Conservation (phyloP, 1,140 invertebrate species). For the Diploscapter pachys region DNA sequence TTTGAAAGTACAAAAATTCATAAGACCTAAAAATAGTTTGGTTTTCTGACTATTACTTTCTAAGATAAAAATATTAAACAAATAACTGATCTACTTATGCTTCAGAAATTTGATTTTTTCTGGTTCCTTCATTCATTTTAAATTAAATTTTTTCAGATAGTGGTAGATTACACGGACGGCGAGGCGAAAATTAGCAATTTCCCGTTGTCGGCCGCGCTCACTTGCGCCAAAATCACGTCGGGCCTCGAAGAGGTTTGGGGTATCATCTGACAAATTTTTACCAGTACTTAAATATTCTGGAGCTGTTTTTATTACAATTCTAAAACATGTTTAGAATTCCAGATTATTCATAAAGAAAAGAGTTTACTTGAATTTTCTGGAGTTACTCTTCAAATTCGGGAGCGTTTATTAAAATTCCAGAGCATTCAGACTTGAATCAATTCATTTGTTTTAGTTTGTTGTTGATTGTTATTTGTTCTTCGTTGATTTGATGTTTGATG, state of each 20-base stretch:
- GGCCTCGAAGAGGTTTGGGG: slow-evolving; percentile 96
- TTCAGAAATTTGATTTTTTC: neutral
- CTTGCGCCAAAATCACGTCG: slow-evolving; percentile 90
- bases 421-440: too few species aligned
- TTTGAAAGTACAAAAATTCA: neutral
- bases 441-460: too few species aligned
- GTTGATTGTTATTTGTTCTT: too few species aligned
- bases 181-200: slow-evolving; percentile 88
- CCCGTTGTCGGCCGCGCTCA: slow-evolving; percentile 88
- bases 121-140: neutral
- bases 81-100: neutral
- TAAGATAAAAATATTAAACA: neutral
- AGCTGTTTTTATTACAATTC: too few species aligned
- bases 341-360: too few species aligned
- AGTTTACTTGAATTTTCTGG: too few species aligned
- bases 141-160: slow-evolving; percentile 65
- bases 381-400: too few species aligned
- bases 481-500: too few species aligned
- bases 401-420: too few species aligned
- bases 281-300: too few species aligned
- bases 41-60: neutral
- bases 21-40: neutral
- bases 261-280: slow-evolving; percentile 61
- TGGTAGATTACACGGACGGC: slow-evolving; percentile 85
- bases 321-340: too few species aligned